Conservation (phyloP, 2,113 vertebrate genomes). For the Acrocephalus kingi region DNA sequence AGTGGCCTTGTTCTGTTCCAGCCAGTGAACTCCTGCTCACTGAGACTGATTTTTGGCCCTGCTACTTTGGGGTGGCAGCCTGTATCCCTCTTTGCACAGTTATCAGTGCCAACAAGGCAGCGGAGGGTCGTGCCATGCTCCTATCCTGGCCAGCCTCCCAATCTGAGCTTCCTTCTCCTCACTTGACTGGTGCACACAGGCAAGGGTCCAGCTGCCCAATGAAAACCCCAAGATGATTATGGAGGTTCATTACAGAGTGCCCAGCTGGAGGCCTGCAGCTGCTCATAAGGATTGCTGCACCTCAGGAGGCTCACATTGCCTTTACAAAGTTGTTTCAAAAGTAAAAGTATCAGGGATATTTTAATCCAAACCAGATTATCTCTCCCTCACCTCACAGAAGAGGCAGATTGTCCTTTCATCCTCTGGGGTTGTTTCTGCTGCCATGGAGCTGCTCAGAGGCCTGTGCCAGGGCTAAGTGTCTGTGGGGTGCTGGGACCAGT, state of each 20-base stretch:
- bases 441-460: neutral
- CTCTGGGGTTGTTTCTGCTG: neutral
- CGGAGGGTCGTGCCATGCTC: neutral
- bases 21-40: neutral
- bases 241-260: neutral
- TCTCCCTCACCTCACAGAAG: neutral
- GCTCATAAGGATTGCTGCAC: neutral
- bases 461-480: neutral
- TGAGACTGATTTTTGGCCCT: neutral
- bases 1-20: neutral
- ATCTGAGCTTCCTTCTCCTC: neutral
- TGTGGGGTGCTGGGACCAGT: neutral
- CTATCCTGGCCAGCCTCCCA: neutral
- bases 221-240: neutral
- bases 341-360: neutral
- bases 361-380: neutral
- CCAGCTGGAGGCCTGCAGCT: neutral
- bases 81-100: neutral
- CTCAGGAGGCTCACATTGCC: neutral
- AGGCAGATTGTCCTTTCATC: neutral
- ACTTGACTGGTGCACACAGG: neutral
- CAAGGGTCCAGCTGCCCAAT: neutral
- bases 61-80: neutral
- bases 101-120: rapidly evolving
- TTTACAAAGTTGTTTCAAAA: neutral